A percentile compares a stretch with the other conserved stretches of the same genome.
Conservation (phyloP, 2,113 vertebrate genomes). For the Coturnix japonica region DNA sequence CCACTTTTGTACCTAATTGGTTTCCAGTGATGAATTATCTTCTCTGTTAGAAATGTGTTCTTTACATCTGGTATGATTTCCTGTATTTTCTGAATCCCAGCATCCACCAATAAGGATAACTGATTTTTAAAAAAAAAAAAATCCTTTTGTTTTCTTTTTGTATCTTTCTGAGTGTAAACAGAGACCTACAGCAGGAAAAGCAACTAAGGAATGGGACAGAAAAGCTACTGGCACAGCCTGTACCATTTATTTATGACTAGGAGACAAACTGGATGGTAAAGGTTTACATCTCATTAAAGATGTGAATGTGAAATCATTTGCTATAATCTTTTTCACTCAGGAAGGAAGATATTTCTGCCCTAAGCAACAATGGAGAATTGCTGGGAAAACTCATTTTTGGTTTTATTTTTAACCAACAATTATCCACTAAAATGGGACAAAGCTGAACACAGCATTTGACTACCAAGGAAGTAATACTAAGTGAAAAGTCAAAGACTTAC, state of each 20-base stretch:
- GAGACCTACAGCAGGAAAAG: neutral
- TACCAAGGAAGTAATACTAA: neutral
- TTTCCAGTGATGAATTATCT: neutral
- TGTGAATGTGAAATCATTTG: neutral
- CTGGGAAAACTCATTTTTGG: neutral
- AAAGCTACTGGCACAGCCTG: neutral
- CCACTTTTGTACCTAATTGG: neutral
- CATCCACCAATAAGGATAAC: neutral
- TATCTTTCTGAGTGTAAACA: neutral
- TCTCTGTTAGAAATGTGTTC: neutral
- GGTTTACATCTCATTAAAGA: neutral
- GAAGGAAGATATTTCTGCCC: neutral
- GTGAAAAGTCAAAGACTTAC: neutral
- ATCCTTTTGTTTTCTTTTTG: neutral
- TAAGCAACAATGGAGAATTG: neutral
- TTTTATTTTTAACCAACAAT: neutral
- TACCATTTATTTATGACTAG: neutral
- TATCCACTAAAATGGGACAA: conserved; percentile 15
- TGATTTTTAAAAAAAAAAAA: neutral
- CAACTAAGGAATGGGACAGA: neutral
- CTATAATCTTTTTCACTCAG: neutral
- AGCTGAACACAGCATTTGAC: neutral
- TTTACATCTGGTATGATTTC: neutral
- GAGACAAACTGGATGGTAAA: neutral
- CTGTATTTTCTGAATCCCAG: neutral